These are phyloP conservation scores for Argynnis bischoffii DNA, from an alignment of 2,888 invertebrate genomes.

Conservation along the genomic window DNA sequence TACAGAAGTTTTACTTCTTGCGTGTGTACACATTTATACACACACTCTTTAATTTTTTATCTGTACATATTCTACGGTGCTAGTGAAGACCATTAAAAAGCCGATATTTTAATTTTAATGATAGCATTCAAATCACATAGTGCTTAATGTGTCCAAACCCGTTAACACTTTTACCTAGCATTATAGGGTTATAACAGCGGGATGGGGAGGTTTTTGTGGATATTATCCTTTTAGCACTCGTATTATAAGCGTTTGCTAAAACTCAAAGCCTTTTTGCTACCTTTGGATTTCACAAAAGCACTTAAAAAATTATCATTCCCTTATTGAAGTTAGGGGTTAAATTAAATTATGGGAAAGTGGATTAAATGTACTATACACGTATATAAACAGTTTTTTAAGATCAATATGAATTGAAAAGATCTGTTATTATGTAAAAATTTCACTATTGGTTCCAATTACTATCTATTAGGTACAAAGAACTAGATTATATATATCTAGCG, in stretches of 20 bases:
- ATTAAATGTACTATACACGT: not conserved
- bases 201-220: constrained; percentile 62
- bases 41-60: too few species aligned
- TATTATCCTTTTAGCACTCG: constrained; percentile 74
- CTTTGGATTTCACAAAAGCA: constrained; percentile 36
- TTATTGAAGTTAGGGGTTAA: constrained; percentile 17
- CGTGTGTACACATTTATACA: too few species aligned
- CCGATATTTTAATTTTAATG: not conserved
- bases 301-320: constrained; percentile 33
- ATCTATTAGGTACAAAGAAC: too few species aligned
- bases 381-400: too few species aligned
- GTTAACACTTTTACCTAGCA: constrained; percentile 65
- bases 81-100: too few species aligned
- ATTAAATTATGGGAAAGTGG: not conserved
- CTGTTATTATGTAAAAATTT: too few species aligned
- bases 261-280: constrained; percentile 48
- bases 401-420: too few species aligned
- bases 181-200: constrained; percentile 59
- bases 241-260: constrained; percentile 68
- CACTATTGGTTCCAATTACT: too few species aligned
- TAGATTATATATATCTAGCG: too few species aligned
- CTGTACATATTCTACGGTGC: too few species aligned
- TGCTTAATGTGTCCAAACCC: constrained; percentile 46
- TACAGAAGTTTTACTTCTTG: too few species aligned
- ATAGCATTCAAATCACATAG: not conserved